Evolutionary conservation across 2,888 invertebrate species (phyloP).

Genomic region (Carterocephalus palaemon): DNA sequence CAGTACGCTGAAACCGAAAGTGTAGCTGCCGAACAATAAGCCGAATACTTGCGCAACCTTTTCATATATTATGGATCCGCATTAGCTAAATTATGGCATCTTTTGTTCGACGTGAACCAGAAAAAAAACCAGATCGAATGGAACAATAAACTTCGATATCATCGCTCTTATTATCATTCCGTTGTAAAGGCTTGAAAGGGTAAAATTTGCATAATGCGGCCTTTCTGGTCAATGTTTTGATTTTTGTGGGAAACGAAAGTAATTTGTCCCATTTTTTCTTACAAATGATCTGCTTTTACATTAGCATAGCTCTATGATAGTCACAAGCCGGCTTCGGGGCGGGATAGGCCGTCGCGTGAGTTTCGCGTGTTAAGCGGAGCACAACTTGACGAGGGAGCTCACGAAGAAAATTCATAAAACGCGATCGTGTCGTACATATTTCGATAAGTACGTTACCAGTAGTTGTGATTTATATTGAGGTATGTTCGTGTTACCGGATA

Average conservation of each 20-base stretch:
- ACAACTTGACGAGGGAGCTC: slow-evolving; percentile 39
- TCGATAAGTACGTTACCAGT: slow-evolving; percentile 65
- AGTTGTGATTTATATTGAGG: slow-evolving; percentile 70
- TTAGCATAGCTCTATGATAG: slow-evolving; percentile 35
- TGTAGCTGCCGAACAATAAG: slow-evolving; percentile 52
- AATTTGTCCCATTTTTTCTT: slow-evolving; percentile 47
- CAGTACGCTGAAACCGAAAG: slow-evolving; percentile 75
- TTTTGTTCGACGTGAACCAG: slow-evolving; percentile 42
- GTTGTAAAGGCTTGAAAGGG: slow-evolving; percentile 40
- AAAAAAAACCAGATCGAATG: slow-evolving; percentile 50
- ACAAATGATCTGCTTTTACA: slow-evolving; percentile 31
- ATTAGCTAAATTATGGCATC: slow-evolving; percentile 64
- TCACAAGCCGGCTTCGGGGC: slow-evolving; percentile 39
- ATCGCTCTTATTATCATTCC: slow-evolving; percentile 47
- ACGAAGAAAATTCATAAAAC: slow-evolving; percentile 55
- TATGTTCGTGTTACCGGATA: slow-evolving; percentile 72
- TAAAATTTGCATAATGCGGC: slow-evolving; percentile 63
- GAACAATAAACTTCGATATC: slow-evolving; percentile 51
- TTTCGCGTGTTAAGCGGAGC: slow-evolving; percentile 40
- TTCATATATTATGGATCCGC: slow-evolving; percentile 74
- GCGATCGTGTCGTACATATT: slow-evolving; percentile 66
- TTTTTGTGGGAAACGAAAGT: slow-evolving; percentile 68
- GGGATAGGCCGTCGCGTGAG: slow-evolving; percentile 45
- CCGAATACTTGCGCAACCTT: slow-evolving; percentile 58
- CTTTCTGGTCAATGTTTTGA: slow-evolving; percentile 63